phyloP scores from a whole-genome alignment of 2,113 vertebrate genomes.

The Copsychus sechellarum region DNA sequence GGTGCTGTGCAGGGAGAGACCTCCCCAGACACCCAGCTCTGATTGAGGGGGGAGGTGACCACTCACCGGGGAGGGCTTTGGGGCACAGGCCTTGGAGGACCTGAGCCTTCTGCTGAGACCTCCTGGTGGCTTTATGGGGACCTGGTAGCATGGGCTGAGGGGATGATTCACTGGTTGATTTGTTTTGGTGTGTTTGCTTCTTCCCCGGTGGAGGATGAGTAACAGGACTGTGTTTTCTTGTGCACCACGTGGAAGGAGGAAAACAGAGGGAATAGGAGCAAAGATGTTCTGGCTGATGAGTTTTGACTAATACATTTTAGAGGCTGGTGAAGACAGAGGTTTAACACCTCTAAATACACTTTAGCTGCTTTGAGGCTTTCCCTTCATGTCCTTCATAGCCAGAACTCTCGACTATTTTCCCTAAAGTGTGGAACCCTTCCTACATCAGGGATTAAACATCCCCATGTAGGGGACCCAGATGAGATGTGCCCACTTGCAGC shows the following conservation, averaged over 20 bases:
- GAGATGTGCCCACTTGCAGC: neutral
- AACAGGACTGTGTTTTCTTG: neutral
- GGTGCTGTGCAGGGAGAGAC: neutral
- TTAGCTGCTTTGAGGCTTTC: neutral
- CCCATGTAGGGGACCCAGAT: fast-evolving
- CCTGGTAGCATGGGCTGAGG: neutral
- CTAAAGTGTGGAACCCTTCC: neutral
- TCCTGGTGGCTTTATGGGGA: neutral
- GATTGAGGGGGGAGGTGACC: neutral
- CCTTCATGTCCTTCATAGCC: neutral
- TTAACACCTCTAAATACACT: neutral
- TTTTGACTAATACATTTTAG: neutral
- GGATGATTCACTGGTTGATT: neutral
- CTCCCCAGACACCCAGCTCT: neutral
- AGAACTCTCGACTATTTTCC: neutral
- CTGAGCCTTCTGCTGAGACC: neutral
- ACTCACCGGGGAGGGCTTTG: neutral
- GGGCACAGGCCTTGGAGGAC: neutral
- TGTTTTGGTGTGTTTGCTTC: neutral
- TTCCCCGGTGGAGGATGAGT: neutral
- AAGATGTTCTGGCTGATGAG: neutral
- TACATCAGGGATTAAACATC: neutral
- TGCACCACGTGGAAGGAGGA: fast-evolving
- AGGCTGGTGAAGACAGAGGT: neutral
- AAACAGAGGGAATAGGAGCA: neutral